Base-by-base conservation (phyloP, 2,797 vertebrate genomes). In the Carduelis carduelis region DNA sequence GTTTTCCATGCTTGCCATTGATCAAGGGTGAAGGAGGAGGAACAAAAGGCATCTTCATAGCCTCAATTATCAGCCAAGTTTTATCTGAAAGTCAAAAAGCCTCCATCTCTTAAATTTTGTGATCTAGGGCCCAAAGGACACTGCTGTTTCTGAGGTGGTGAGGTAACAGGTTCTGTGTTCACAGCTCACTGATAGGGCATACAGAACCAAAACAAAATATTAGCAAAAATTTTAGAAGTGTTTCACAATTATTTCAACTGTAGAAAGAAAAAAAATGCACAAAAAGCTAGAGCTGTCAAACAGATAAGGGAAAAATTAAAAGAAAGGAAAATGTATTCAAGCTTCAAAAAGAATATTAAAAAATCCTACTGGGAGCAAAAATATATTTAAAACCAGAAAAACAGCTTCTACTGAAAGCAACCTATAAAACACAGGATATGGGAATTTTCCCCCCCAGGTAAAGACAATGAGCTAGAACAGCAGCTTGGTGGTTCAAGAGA, bases 281-380 rank as follows among this genome's bases (percentile, higher is more conserved):
- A 53, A 85, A 70, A 78, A 57, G 12, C 20, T 37, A 64, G 26
- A 82, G 27, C 47, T 70, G 27, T 76, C 69, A 94, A 61, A 83
- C 8, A 6, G 15, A 50, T 34, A 28, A 57, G 55, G 8, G 4
- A 57, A 78, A 91, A 92, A 39, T 37, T 55, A 46, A 9, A 47
- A 66, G 17, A 91, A 56, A 84, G 34, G 8, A 79, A 90, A 44
- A 41, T 23, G 43, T 30, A 94, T 64, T 74, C 72, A 81, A 79
- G 34, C 72, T 94, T 93, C 81, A 70, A 92, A 87, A 93, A 79
- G 88, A 95, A 68, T 72, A 59, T 64, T 69, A 23, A 66, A 84
- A 86, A 66, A 43, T 49, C 35, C 59, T 55, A 77, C 39, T 30
- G 78, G 71, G 79, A 85, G 18, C 19, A 85, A 63, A 96, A 91